Evolutionary conservation across 1,140 invertebrate genomes (phyloP).

Genomic region (Drosophila setifemur): DNA sequence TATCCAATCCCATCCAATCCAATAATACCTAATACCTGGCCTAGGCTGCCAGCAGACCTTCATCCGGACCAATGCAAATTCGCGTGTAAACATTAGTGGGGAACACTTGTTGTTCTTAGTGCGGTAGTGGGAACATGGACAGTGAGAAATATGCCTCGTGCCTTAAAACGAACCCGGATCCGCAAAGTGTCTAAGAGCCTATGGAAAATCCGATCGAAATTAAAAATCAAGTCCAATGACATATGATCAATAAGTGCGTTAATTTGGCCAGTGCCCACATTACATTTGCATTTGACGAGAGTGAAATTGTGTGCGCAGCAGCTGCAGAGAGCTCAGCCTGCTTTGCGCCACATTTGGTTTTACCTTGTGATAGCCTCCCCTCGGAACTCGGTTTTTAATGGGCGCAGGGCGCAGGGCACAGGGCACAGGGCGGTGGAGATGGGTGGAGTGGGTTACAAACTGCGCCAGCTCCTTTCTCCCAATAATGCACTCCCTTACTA

Average conservation of each 20-base stretch:
- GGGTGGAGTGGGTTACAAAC: neutral
- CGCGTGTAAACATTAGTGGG: neutral
- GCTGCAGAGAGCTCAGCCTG: conserved; percentile 21
- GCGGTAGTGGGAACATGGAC: too few relatives aligned
- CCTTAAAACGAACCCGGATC: too few relatives aligned
- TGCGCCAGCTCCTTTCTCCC: neutral
- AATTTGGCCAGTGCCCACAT: conserved; percentile 1
- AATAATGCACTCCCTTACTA: too few relatives aligned
- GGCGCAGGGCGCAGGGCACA: neutral
- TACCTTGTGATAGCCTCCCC: conserved; percentile 24
- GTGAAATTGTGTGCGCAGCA: conserved; percentile 34
- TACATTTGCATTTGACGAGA: conserved; percentile 26
- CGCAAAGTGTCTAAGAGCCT: too few relatives aligned
- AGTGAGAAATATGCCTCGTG: too few relatives aligned
- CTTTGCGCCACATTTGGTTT: conserved; percentile 18
- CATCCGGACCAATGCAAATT: too few relatives aligned
- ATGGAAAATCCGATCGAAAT: neutral
- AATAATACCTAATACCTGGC: too few relatives aligned
- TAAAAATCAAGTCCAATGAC: neutral
- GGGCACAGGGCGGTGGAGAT: too few relatives aligned
- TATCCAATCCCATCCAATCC: neutral
- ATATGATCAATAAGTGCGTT: neutral
- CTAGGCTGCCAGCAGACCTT: too few relatives aligned
- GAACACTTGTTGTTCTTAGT: conserved; percentile 39
- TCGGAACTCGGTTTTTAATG: conserved; percentile 16